Evolutionary conservation across 2,797 vertebrate genomes (phyloP), one percentile per base, ranked within the genome.

Genomic region (Cygnus olor): DNA sequence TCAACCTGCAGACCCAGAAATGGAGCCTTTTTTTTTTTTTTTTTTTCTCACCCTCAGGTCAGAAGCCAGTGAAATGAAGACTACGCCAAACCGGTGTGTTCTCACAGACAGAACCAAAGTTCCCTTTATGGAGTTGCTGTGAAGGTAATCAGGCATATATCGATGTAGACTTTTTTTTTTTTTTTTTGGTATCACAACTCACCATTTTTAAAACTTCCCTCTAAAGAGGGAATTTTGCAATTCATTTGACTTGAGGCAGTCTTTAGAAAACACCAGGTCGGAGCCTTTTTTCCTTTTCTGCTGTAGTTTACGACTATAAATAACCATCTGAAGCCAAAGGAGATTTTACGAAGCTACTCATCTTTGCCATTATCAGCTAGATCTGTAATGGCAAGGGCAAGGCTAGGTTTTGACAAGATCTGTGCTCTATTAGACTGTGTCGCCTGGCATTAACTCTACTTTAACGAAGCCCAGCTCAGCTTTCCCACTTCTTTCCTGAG

Each of bases 1-100:
- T 84, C 60, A 85, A 18, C 63, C 72, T 90, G 54, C 78, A 92
- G 68, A 34, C 42, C 25, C 32, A 80, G 77, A 76, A 85, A 38
- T 8, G 2, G 34, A 58, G 6, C 4, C 4, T 15, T 24, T 38
- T 14, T 10, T 38, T 38, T 30, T 8, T 34, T 10, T 5, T 49
- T 14, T 49, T 49, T 25, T 49, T 11, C 22, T 49, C 6, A 6
- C 3, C 24, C 27, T 51, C 32, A 68, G 34, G 83, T 57, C 25
- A 83, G 82, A 81, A 44, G 30, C 44, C 60, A 71, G 30, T 3
- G 7, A 14, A 24, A 20, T 0, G 5, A 56, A 83, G 54, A 30
- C 32, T 63, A 49, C 58, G 44, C 83, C 38, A 76, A 17, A 22
- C 24, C 12, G 54, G 34, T 0, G 0, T 13, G 53, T 51, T 84